These are phyloP conservation scores for Semotilus atromaculatus DNA, from an alignment of 2,797 vertebrate genomes.

Conservation along the genomic window DNA sequence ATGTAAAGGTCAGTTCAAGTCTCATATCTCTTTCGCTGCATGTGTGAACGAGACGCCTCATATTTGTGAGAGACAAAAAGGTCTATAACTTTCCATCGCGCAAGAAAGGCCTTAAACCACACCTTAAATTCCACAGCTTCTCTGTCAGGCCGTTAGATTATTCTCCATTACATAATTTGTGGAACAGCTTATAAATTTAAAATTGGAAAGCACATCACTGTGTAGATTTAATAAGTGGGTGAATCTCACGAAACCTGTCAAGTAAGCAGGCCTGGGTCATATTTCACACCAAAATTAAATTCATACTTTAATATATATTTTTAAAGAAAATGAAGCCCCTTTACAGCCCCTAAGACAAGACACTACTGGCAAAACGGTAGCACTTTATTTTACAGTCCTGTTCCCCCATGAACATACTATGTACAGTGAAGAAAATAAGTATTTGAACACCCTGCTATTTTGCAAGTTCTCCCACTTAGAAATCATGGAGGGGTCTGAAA, in stretches of 20 bases:
- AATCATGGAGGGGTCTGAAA: no score
- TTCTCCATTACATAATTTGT: slow-evolving; percentile 13
- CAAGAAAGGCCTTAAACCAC: slow-evolving; percentile 41
- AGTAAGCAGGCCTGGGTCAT: neutral
- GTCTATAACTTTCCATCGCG: slow-evolving; percentile 29
- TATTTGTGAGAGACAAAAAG: slow-evolving; percentile 38
- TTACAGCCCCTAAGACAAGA: neutral
- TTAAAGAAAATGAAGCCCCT: neutral
- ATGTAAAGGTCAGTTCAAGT: slow-evolving; percentile 22
- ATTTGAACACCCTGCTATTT: no score
- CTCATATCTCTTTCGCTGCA: slow-evolving; percentile 21
- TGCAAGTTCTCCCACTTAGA: no score
- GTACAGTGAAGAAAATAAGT: no score
- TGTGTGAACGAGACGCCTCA: slow-evolving; percentile 35
- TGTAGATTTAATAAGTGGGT: slow-evolving; percentile 14
- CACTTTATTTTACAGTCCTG: neutral
- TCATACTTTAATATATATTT: neutral
- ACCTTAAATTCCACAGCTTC: slow-evolving; percentile 64
- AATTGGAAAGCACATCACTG: neutral
- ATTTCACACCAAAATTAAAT: slow-evolving; percentile 20
- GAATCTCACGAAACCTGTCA: slow-evolving; percentile 29
- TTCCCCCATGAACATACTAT: neutral
- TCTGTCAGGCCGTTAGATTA: slow-evolving; percentile 54
- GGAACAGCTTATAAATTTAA: slow-evolving; percentile 13
- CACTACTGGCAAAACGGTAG: neutral